Evolutionary conservation across 2,797 vertebrate species (phyloP).

Genomic region (Sphenodon punctatus): DNA sequence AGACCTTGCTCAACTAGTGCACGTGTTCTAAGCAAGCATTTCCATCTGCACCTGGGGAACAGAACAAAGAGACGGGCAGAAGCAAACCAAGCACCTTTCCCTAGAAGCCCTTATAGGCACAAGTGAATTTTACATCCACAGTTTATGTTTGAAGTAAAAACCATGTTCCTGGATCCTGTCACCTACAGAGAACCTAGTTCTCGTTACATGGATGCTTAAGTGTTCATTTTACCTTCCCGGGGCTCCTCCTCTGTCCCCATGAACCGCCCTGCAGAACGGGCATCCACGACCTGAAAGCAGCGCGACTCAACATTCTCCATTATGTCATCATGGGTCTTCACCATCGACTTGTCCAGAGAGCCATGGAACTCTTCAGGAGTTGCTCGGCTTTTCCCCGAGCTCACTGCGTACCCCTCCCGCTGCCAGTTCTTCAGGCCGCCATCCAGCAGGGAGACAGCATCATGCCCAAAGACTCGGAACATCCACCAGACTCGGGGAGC

Average conservation of each 20-base stretch:
- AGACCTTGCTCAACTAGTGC: not conserved
- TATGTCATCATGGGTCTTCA: slow-evolving; percentile 88
- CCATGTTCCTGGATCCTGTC: not conserved
- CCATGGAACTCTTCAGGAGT: slow-evolving; percentile 74
- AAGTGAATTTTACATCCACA: not conserved
- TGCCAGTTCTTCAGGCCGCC: slow-evolving; percentile 90
- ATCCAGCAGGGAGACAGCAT: slow-evolving; percentile 87
- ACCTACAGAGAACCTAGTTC: not conserved
- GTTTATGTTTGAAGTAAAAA: not conserved
- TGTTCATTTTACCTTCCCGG: slow-evolving; percentile 83
- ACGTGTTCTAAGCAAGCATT: not conserved
- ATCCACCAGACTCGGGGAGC: slow-evolving; percentile 97
- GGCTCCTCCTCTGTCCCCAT: slow-evolving; percentile 88
- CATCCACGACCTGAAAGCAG: slow-evolving; percentile 86
- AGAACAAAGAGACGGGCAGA: not conserved
- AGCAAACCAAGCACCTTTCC: not conserved
- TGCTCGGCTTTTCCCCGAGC: slow-evolving; percentile 73
- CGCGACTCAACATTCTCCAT: slow-evolving; percentile 82
- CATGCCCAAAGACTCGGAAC: slow-evolving; percentile 92
- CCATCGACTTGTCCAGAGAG: slow-evolving; percentile 72
- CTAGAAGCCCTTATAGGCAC: not conserved
- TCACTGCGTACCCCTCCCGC: slow-evolving; percentile 75
- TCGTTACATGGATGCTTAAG: not conserved
- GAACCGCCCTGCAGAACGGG: slow-evolving; percentile 85
- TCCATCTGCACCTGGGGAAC: not conserved